Percentiles rank a stretch among this genome's conserved stretches.
Evolutionary conservation across 1,140 invertebrate species (phyloP).

Genomic region (Neodiprion lecontei): DNA sequence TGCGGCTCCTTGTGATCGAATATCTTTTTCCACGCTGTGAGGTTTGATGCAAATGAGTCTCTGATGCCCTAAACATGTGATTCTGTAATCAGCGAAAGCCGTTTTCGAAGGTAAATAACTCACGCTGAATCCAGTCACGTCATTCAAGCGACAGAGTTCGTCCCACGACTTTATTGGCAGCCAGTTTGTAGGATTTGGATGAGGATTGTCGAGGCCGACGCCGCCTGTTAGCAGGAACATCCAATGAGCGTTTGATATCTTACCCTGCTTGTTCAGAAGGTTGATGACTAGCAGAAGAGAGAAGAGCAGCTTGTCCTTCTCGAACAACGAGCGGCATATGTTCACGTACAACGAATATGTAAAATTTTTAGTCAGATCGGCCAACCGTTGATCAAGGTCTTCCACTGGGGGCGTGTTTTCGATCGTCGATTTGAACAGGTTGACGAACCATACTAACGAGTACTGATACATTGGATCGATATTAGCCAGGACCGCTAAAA

Average conservation of each 20-base stretch:
- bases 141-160: conserved; percentile 77
- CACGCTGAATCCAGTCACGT: conserved; percentile 64
- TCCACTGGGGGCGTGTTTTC: conserved; percentile 91
- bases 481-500: conserved; percentile 81
- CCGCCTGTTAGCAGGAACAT: conserved; percentile 91
- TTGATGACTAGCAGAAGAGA: conserved; percentile 87
- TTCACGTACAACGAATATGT: conserved; percentile 92
- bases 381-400: conserved; percentile 75
- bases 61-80: conserved; percentile 65
- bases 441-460: conserved; percentile 93
- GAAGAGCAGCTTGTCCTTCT: conserved; percentile 94
- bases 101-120: conserved; percentile 42
- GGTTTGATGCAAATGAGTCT: conserved; percentile 66
- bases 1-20: conserved; percentile 80
- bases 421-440: conserved; percentile 85
- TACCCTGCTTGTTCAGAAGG: conserved; percentile 78
- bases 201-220: conserved; percentile 79
- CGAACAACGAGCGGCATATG: conserved; percentile 93
- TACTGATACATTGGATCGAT: conserved; percentile 99
- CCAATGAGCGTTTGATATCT: conserved; percentile 79
- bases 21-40: conserved; percentile 75
- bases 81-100: conserved; percentile 39
- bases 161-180: conserved; percentile 83
- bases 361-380: conserved; percentile 80
- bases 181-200: conserved; percentile 77